phyloP scores from a whole-genome alignment of 2,888 invertebrate species.

The Galerucella nymphaeae region DNA sequence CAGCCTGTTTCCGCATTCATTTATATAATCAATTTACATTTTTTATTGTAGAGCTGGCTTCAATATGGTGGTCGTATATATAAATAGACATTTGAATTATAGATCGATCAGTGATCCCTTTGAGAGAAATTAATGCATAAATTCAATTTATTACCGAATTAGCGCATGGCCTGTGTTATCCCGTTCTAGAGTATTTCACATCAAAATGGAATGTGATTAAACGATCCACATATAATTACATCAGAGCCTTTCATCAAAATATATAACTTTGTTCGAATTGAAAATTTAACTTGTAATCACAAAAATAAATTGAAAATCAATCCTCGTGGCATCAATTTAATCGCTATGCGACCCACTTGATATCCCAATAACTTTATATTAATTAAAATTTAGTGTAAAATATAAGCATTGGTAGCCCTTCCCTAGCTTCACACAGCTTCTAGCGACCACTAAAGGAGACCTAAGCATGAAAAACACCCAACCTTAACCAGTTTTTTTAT shows the following conservation, averaged over 20 bases:
- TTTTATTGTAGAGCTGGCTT: background rate
- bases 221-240: constrained; percentile 46
- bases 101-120: constrained; percentile 47
- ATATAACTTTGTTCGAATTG: constrained; percentile 35
- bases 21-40: background rate
- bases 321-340: constrained; percentile 10
- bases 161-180: constrained; percentile 49
- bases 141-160: constrained; percentile 58
- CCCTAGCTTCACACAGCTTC: too few relatives aligned
- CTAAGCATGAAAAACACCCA: too few relatives aligned
- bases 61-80: background rate
- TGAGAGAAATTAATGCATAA: constrained; percentile 52
- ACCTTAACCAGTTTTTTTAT: too few relatives aligned
- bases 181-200: constrained; percentile 52
- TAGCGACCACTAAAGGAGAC: too few relatives aligned
- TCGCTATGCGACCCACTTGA: background rate
- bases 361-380: background rate
- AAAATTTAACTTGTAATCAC: constrained; percentile 36
- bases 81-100: constrained; percentile 37
- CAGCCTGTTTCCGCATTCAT: background rate
- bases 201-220: constrained; percentile 55
- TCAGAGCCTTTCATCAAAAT: constrained; percentile 47
- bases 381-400: background rate
- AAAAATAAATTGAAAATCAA: constrained; percentile 34
- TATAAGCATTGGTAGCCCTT: too few relatives aligned